Percentiles rank a stretch among this genome's conserved stretches.
Conservation (phyloP, 2,797 vertebrate genomes). For the Heliangelus exortis region DNA sequence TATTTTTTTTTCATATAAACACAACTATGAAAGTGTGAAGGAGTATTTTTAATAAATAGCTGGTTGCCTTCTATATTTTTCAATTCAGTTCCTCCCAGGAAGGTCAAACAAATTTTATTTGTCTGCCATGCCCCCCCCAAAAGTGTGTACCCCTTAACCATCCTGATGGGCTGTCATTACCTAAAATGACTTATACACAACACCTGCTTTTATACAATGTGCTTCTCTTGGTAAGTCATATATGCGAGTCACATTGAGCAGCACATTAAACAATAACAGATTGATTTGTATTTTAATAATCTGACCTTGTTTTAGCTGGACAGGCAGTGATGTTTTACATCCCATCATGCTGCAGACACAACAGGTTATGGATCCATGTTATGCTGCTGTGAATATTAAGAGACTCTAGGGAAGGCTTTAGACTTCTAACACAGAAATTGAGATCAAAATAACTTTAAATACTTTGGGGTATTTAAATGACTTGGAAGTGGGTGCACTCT, state of each 20-base stretch:
- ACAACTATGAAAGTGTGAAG: neutral
- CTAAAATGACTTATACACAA: neutral
- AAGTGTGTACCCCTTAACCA: neutral
- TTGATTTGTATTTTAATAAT: slow-evolving; percentile 63
- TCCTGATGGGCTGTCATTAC: neutral
- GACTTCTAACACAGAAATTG: neutral
- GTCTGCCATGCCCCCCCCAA: neutral
- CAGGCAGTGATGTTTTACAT: slow-evolving; percentile 22
- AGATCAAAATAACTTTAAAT: slow-evolving; percentile 20
- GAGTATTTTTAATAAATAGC: slow-evolving; percentile 35
- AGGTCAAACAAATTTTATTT: neutral
- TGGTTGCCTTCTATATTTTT: neutral
- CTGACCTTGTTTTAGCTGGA: slow-evolving; percentile 42
- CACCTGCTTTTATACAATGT: neutral
- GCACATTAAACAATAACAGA: slow-evolving; percentile 26
- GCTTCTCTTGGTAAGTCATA: neutral
- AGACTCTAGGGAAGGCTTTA: neutral
- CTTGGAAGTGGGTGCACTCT: neutral
- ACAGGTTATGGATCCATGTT: slow-evolving; percentile 23
- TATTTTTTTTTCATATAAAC: slow-evolving; percentile 8
- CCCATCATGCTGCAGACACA: neutral
- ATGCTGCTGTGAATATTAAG: neutral
- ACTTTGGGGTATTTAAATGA: neutral
- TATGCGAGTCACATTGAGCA: neutral
- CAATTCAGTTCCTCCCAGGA: neutral